Conservation (phyloP, 1,140 invertebrate species). For the Chymomyza costata region DNA sequence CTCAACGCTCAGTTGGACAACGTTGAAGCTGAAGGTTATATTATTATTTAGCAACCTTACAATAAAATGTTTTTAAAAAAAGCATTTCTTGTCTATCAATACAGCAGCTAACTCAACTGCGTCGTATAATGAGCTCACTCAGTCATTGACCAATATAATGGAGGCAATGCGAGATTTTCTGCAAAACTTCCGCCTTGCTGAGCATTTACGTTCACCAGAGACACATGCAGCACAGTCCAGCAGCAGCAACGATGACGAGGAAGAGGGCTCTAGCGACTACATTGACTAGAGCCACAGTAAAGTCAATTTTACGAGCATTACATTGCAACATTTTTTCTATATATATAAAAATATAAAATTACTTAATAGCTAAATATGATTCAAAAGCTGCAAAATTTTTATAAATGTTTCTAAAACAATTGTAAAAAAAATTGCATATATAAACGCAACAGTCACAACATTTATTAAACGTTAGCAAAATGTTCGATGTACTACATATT, state of each 20-base stretch:
- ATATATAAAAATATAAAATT: no score
- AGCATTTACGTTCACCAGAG: constrained; percentile 70
- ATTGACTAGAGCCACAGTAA: constrained; percentile 54
- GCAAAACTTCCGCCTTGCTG: constrained; percentile 79
- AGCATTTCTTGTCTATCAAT: no score
- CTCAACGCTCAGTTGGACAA: constrained; percentile 34
- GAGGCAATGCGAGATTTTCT: constrained; percentile 85
- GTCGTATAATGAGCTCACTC: constrained; percentile 76
- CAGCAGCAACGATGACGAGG: constrained; percentile 75
- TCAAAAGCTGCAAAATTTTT: constrained; percentile 1
- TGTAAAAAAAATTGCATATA: constrained; percentile 16
- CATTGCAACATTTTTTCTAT: constrained; percentile 1
- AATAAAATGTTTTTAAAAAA: no score
- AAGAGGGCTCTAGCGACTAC: constrained; percentile 76
- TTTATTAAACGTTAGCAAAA: constrained; percentile 24
- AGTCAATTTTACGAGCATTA: no score
- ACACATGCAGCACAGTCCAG: constrained; percentile 73
- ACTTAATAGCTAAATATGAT: constrained; percentile 10
- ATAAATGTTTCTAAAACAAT: constrained; percentile 30
- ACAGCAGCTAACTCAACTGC: constrained; percentile 5
- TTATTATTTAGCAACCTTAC: no score
- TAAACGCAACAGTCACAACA: constrained; percentile 47
- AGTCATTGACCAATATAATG: constrained; percentile 80
- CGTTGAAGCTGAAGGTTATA: constrained; percentile 36
- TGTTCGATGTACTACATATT: constrained; percentile 13